Evolutionary conservation across 1,140 invertebrate species (phyloP).

Genomic region (Trichonephila inaurata): DNA sequence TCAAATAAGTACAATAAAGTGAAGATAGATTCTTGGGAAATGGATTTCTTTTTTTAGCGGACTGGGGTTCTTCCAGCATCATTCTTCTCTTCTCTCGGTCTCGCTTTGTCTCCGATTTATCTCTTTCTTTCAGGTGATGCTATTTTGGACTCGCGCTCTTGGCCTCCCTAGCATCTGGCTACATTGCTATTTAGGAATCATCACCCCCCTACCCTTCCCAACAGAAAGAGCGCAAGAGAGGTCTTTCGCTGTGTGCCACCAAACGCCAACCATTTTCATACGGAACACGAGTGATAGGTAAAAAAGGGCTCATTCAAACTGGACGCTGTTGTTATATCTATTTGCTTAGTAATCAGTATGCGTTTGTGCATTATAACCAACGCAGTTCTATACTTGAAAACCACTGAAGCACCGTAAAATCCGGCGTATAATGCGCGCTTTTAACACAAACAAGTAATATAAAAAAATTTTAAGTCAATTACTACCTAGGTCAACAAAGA

Average conservation of each 20-base stretch:
- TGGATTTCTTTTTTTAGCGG: slow-evolving; percentile 65
- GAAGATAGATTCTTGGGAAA: slow-evolving; percentile 49
- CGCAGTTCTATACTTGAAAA: too few species aligned
- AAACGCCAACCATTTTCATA: slow-evolving; percentile 23
- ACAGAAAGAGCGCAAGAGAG: neutral
- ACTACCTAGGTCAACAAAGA: too few species aligned
- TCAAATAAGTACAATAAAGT: slow-evolving; percentile 44
- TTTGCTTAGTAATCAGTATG: too few species aligned
- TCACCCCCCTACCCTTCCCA: neutral
- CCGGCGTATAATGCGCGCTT: too few species aligned
- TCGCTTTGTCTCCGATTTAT: slow-evolving; percentile 73
- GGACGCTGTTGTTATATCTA: neutral
- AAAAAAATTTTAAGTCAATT: too few species aligned
- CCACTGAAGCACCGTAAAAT: too few species aligned
- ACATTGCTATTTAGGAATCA: slow-evolving; percentile 70
- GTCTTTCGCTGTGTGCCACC: slow-evolving; percentile 37
- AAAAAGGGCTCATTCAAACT: neutral
- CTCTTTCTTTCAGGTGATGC: slow-evolving; percentile 73
- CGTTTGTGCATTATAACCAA: too few species aligned
- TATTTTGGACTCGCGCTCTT: slow-evolving; percentile 61
- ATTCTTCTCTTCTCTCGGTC: slow-evolving; percentile 54
- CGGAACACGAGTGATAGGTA: neutral
- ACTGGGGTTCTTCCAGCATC: slow-evolving; percentile 65
- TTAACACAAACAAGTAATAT: too few species aligned
- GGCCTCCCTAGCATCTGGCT: slow-evolving; percentile 71